Conservation (phyloP, 1,140 invertebrate genomes). For the Archivesica marissinica region DNA sequence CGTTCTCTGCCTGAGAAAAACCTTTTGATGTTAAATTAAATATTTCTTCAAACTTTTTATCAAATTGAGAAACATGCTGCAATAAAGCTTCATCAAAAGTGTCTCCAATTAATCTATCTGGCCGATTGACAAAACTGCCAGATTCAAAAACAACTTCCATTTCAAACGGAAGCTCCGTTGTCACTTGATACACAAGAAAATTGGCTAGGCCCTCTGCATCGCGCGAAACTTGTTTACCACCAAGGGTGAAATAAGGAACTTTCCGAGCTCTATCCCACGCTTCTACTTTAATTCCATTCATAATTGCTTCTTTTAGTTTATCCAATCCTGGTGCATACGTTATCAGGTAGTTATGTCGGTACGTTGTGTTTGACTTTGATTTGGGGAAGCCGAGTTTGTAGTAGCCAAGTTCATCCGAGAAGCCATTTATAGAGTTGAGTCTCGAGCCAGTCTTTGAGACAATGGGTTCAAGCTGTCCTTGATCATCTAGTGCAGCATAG, state of each 20-base stretch:
- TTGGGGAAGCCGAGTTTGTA: slow-evolving; percentile 87
- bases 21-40: slow-evolving; percentile 87
- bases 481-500: slow-evolving; percentile 84
- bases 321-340: slow-evolving; percentile 88
- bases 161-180: slow-evolving; percentile 89
- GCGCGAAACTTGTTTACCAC: slow-evolving; percentile 81
- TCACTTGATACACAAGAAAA: slow-evolving; percentile 90
- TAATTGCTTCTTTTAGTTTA: slow-evolving; percentile 91
- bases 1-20: slow-evolving; percentile 88
- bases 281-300: slow-evolving; percentile 84
- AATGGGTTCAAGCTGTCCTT: slow-evolving; percentile 75
- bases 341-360: slow-evolving; percentile 78
- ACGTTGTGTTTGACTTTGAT: slow-evolving; percentile 86
- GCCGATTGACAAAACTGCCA: slow-evolving; percentile 86
- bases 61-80: slow-evolving; percentile 84
- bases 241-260: slow-evolving; percentile 83
- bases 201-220: slow-evolving; percentile 86
- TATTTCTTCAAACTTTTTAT: slow-evolving; percentile 83
- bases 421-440: slow-evolving; percentile 89
- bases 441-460: slow-evolving; percentile 84
- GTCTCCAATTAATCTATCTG: slow-evolving; percentile 86
- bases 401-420: slow-evolving; percentile 91
- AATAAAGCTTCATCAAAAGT: slow-evolving; percentile 87
- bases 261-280: slow-evolving; percentile 81
- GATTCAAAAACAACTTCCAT: slow-evolving; percentile 95